These are phyloP conservation scores for Philereme vetulata DNA, from an alignment of 2,888 invertebrate species.

Conservation along the genomic window DNA sequence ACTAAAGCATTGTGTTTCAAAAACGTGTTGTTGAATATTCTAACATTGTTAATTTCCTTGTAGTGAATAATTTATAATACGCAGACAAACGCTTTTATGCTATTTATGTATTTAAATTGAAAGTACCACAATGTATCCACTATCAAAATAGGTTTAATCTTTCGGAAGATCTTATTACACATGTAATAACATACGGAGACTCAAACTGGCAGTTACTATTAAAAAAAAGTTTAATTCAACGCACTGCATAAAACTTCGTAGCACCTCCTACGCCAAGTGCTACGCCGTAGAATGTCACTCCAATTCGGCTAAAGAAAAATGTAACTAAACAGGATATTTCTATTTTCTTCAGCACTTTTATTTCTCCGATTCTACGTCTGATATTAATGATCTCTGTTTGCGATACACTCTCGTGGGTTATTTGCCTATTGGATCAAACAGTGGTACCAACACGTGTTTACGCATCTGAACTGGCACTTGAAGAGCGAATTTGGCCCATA, in stretches of 20 bases:
- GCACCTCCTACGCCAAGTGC: slow-evolving; percentile 9
- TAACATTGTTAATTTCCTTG: too few relatives aligned
- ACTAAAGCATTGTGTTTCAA: too few relatives aligned
- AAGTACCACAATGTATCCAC: too few relatives aligned
- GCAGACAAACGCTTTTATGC: too few relatives aligned
- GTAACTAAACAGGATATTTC: background rate
- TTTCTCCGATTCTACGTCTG: slow-evolving; percentile 17
- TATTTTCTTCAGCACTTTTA: slow-evolving; percentile 10
- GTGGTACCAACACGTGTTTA: slow-evolving; percentile 24
- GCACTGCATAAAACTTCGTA: slow-evolving; percentile 9
- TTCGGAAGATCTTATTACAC: too few relatives aligned
- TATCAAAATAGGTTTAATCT: too few relatives aligned
- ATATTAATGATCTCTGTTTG: slow-evolving; percentile 28
- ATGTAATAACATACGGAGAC: too few relatives aligned
- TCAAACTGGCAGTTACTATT: too few relatives aligned
- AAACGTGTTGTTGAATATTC: too few relatives aligned
- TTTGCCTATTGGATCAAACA: slow-evolving; percentile 30
- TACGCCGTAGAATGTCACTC: slow-evolving; percentile 14
- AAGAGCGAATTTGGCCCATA: slow-evolving; percentile 25
- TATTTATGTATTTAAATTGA: too few relatives aligned
- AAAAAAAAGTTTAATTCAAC: background rate
- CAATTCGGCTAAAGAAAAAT: background rate
- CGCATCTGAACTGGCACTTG: slow-evolving; percentile 31
- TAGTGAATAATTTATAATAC: too few relatives aligned
- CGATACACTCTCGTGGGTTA: slow-evolving; percentile 28